Base-by-base conservation (phyloP, 2,113 vertebrate species). In the Chloropsis cyanopogon region DNA sequence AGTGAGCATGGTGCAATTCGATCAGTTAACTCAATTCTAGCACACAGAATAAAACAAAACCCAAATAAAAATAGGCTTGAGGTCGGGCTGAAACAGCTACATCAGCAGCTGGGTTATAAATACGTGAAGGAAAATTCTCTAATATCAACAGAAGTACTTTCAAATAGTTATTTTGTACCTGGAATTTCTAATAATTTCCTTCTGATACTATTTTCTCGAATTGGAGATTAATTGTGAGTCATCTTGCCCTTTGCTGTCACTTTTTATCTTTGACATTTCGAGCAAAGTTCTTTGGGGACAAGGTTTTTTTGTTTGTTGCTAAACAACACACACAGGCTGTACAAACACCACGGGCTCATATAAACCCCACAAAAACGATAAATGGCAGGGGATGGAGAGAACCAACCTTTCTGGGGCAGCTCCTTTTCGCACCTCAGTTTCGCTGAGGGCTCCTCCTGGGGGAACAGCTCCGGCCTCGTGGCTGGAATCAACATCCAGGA, bases 391-490 rank as follows among this genome's bases (percentile, higher is more conserved):
- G 9, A 24, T 29, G 52, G 63, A 41, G 86, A 28, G 71, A 15
- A 86, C 94, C 24, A 14, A 97, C 97, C 96, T 94, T 20, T 14
- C 94, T 1, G 86, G 53, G 64, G 17, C 60, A 21, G 44, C 81
- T 47, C 84, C 39, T 1, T 33, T 57, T 4, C 6, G 35, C 63
- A 63, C 78, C 8, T 2, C 89, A 4, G 49, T 11, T 0, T 17
- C 8, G 0, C 17, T 60, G 35, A 5, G 3, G 23, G 78, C 60
- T 88, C 90, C 77, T 65, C 47, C 91, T 17, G 11, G 26, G 16
- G 56, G 46, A 70, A 1, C 6, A 11, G 35, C n/a, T 33, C 26
- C 68, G 0, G 4, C 0, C 3, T 18, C 41, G 0, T 0, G 46
- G 82, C 31, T 69, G 52, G 91, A 37, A 35, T 24, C 64, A 1